Evolutionary conservation across 2,113 vertebrate genomes (phyloP), one percentile per base, ranked within the genome.

Genomic region (Cariama cristata): DNA sequence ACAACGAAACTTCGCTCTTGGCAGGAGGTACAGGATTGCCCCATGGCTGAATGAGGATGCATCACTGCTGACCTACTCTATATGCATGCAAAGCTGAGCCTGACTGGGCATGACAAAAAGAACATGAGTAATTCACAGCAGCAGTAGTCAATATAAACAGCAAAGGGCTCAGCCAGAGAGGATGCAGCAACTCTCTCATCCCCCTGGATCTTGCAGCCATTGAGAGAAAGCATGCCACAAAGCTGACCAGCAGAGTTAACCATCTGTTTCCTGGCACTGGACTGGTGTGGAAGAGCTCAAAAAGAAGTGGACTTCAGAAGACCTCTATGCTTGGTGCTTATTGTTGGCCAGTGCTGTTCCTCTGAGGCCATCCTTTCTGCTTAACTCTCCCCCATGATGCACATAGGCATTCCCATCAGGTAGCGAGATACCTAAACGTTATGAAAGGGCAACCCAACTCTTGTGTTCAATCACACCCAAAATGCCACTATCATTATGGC

Each of bases 341-440:
- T 15, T 67, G 12, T 55, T 81, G 50, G 59, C 42, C 52, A 63
- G 6, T 14, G 4, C 11, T 49, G 28, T 24, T 79, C 18, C 45
- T 76, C 24, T 21, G 13, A 14, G 52, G 42, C 15, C 38, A 28
- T 23, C 24, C 16, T 24, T 71, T 45, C 30, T 71, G 21, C 60
- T 58, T n/a, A 38, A 26, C 27, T 50, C 27, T 73, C 4, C n/a
- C 8, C 55, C 5, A 0, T 12, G 22, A 11, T 6, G 5, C 2
- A 14, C 52, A 49, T 4, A 40, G 59, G 16, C 11, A 40, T 40
- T 84, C 26, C 59, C 33, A 62, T 33, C 33, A 69, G 40, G 23
- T 3, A 52, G 12, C 10, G 30, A n/a, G 26, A 23, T 2, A 33
- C 24, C 24, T 9, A 33, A 62, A 8, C 1, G 2, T 28, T 55